phyloP scores from a whole-genome alignment of 2,113 vertebrate genomes.

The Aldabrachelys gigantea region DNA sequence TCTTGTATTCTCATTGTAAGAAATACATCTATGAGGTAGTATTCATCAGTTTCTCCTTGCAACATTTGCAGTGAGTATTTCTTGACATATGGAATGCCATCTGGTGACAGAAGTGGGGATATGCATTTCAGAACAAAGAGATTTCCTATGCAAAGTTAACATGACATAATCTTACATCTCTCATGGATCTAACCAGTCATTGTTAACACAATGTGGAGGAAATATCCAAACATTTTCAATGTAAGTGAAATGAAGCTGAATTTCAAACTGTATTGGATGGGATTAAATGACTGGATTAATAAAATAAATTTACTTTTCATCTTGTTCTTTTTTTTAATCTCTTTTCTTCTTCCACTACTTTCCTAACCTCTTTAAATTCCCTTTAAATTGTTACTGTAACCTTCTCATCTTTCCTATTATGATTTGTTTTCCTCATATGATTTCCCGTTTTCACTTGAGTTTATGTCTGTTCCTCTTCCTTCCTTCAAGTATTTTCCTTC shows the following conservation, averaged over 20 bases:
- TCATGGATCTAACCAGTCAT: not conserved
- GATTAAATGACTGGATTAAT: not conserved
- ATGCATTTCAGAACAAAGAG: not conserved
- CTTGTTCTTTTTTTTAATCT: not conserved
- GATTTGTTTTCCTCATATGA: not conserved
- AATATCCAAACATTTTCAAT: not conserved
- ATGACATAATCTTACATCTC: not conserved
- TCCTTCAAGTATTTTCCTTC: not conserved
- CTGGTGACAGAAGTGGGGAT: not conserved
- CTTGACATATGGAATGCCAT: not conserved
- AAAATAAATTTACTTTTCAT: not conserved
- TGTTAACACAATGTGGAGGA: not conserved
- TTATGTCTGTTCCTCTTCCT: not conserved
- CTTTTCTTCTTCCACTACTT: not conserved
- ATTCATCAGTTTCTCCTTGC: not conserved
- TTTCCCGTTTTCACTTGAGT: not conserved
- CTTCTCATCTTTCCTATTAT: not conserved
- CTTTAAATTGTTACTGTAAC: not conserved
- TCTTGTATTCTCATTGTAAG: not conserved
- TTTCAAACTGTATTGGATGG: not conserved
- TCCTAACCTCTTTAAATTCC: not conserved
- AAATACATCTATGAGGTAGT: not conserved
- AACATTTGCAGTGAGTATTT: not conserved
- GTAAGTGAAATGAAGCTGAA: not conserved
- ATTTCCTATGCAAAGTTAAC: not conserved